Conservation (phyloP, 1,140 invertebrate genomes). For the Procambarus clarkii region DNA sequence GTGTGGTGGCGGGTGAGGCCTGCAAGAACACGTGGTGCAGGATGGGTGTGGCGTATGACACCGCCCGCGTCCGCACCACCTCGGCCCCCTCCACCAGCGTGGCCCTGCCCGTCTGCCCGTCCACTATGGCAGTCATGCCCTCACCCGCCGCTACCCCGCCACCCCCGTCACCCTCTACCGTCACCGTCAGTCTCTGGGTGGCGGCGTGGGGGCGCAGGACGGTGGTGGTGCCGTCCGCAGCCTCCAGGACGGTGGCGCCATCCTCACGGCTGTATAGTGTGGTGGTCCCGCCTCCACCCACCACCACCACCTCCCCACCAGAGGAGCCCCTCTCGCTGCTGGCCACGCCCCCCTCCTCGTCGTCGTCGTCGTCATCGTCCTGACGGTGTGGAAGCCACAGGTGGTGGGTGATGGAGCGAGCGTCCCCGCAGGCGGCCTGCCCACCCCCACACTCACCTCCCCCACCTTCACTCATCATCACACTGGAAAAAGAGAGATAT, state of each 20-base stretch:
- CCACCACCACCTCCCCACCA: conserved; percentile 60
- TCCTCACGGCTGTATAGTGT: conserved; percentile 60
- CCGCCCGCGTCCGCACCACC: conserved; percentile 65
- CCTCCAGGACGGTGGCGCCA: conserved; percentile 54
- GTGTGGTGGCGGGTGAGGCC: background rate
- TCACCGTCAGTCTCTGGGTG: conserved; percentile 48
- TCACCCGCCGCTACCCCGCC: background rate
- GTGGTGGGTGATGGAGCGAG: conserved; percentile 19
- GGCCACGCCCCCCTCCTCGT: conserved; percentile 23
- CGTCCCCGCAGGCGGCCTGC: background rate
- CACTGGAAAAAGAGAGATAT: conserved; percentile 16
- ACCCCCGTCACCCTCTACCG: conserved; percentile 39
- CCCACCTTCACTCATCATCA: conserved; percentile 62
- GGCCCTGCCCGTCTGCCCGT: conserved; percentile 60
- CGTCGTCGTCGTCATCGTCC: conserved; percentile 44
- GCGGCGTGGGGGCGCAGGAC: conserved; percentile 47
- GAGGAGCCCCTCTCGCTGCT: background rate
- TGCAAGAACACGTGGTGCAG: conserved; percentile 70
- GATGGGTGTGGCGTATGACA: conserved; percentile 72
- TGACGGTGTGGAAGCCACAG: conserved; percentile 29
- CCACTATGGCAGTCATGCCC: conserved; percentile 65
- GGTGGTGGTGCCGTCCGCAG: conserved; percentile 58
- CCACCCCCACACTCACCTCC: background rate
- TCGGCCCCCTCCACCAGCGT: conserved; percentile 69
- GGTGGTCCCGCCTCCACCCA: conserved; percentile 49